These are phyloP conservation scores for Strongylocentrotus purpuratus DNA, from an alignment of 35 echinoderm and acorn worm genomes.

Conservation along the genomic window DNA sequence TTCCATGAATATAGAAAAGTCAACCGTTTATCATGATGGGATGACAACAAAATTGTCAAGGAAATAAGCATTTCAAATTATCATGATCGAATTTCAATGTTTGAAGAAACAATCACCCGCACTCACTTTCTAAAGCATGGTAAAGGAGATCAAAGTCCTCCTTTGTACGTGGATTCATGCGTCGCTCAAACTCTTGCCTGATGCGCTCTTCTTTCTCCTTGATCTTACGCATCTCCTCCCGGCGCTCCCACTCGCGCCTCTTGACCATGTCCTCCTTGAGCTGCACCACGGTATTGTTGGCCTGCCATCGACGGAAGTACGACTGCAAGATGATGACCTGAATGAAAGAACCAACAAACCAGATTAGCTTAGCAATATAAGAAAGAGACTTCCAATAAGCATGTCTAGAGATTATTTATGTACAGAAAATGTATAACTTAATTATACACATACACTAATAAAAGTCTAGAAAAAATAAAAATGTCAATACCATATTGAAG, in stretches of 20 bases:
- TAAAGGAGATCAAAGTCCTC: slow-evolving; percentile 98
- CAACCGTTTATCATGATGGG: neutral
- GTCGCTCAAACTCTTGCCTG: slow-evolving; percentile 85
- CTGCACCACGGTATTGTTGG: slow-evolving; percentile 68
- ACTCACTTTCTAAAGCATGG: slow-evolving; percentile 98
- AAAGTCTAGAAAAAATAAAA: neutral
- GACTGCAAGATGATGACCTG: slow-evolving; percentile 98
- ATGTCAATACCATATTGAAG: neutral
- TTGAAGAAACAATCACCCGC: neutral
- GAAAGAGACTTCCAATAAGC: neutral
- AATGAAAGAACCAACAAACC: neutral
- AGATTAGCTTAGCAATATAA: neutral
- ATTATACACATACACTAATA: neutral
- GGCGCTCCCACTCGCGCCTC: slow-evolving; percentile 86
- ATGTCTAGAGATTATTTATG: neutral
- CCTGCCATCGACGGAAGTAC: slow-evolving; percentile 93
- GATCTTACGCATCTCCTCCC: slow-evolving; percentile 96
- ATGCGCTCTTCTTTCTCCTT: slow-evolving; percentile 98
- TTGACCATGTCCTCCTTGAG: slow-evolving; percentile 80
- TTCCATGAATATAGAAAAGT: neutral
- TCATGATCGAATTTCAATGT: neutral
- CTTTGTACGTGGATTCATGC: slow-evolving; percentile 96
- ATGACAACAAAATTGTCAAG: too few species aligned
- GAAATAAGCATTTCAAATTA: neutral
- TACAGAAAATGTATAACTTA: neutral